A percentile compares a stretch with the other conserved stretches of the same genome.
phyloP scores from a whole-genome alignment of 64 coral and sea anemone genomes.

The Porites lutea region DNA sequence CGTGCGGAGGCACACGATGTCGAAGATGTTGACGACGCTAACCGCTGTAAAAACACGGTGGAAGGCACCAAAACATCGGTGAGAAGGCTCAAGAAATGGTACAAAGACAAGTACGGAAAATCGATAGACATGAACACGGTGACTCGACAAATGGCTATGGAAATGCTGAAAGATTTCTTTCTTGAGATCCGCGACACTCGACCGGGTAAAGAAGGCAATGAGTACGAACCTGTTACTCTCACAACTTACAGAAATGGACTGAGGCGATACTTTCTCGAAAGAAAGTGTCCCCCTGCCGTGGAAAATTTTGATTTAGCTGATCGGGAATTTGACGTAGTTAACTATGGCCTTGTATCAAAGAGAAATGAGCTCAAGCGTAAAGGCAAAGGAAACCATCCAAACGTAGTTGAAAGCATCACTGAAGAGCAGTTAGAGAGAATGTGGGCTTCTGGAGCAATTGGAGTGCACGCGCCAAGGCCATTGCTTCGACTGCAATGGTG shows the following conservation, averaged over 20 bases:
- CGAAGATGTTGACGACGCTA: slow-evolving; percentile 94
- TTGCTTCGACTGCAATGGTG: slow-evolving; percentile 94
- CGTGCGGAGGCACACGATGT: slow-evolving; percentile 85
- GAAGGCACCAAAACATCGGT: slow-evolving; percentile 99
- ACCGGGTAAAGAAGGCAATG: slow-evolving; percentile 98
- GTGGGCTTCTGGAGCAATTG: slow-evolving; percentile 98
- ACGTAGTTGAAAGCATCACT: slow-evolving; percentile 97
- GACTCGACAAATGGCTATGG: slow-evolving; percentile 81
- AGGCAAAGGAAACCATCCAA: slow-evolving; percentile 98
- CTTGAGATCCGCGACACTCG: slow-evolving; percentile 99
- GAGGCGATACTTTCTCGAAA: slow-evolving; percentile 97
- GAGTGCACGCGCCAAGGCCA: slow-evolving; percentile 91
- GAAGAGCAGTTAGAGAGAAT: slow-evolving; percentile 98
- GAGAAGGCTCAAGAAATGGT: slow-evolving; percentile 97
- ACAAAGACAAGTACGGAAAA: slow-evolving; percentile 98
- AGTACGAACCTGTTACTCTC: slow-evolving; percentile 97
- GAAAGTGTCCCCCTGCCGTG: slow-evolving; percentile 94
- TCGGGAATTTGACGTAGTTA: slow-evolving; percentile 97
- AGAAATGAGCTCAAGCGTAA: slow-evolving; percentile 98
- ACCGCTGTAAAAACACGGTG: slow-evolving; percentile 98
- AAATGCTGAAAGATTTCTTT: slow-evolving; percentile 98
- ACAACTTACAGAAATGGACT: slow-evolving; percentile 99
- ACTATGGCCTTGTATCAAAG: slow-evolving; percentile 96
- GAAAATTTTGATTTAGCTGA: slow-evolving; percentile 99
- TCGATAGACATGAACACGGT: slow-evolving; percentile 96